These are phyloP conservation scores for Hoplias malabaricus DNA, from an alignment of 2,113 vertebrate genomes.

Conservation along the genomic window DNA sequence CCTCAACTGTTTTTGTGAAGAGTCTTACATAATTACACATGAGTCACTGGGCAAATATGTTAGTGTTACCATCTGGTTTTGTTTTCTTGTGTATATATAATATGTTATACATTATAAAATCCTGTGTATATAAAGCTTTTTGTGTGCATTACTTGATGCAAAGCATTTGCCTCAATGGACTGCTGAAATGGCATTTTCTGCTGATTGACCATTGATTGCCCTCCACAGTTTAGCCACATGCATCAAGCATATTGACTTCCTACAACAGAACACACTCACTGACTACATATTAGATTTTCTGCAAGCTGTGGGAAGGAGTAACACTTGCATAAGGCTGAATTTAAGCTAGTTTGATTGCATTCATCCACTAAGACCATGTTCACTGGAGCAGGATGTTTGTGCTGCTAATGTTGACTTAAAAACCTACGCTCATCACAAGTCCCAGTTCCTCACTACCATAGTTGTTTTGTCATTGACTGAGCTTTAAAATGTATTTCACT, in stretches of 20 bases:
- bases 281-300: conserved; percentile 9
- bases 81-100: conserved; percentile 10
- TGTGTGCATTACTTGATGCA: not conserved
- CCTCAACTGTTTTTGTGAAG: not conserved
- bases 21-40: conserved; percentile 1
- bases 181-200: conserved; percentile 18
- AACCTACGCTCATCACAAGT: not conserved
- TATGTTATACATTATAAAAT: not conserved
- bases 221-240: not conserved
- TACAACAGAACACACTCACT: not conserved
- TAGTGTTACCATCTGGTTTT: conserved; percentile 15
- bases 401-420: not conserved
- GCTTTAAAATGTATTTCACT: not conserved
- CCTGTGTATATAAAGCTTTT: too few relatives aligned
- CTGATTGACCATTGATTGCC: conserved; percentile 16
- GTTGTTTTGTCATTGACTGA: not conserved
- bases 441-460: not conserved
- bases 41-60: conserved; percentile 20
- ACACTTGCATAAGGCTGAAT: not conserved
- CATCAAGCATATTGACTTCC: conserved; percentile 43
- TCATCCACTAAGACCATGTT: not conserved
- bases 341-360: not conserved
- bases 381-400: not conserved
- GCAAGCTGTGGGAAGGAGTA: conserved; percentile 20
- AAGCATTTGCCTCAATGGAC: not conserved